Conservation (phyloP, 2,113 vertebrate species). For the Cephalopholis sonnerati region DNA sequence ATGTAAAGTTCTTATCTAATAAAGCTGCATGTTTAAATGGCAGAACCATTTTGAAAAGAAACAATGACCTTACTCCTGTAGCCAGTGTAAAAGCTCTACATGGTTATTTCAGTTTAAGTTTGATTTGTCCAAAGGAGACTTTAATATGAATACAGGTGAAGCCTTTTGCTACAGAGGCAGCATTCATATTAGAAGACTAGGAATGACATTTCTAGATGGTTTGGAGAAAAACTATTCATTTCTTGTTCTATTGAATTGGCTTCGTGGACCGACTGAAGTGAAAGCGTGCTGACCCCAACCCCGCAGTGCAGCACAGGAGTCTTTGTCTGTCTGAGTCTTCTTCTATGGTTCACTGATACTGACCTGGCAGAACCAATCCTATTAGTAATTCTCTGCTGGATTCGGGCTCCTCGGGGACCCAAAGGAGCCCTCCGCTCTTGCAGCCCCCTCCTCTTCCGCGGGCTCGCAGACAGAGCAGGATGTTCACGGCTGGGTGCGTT, state of each 20-base stretch:
- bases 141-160: not conserved
- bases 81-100: not conserved
- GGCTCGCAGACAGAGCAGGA: constrained; percentile 29
- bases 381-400: constrained; percentile 73
- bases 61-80: not conserved
- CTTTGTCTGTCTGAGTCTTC: constrained; percentile 32
- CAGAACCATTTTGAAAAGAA: not conserved
- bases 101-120: not conserved
- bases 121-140: not conserved
- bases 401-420: constrained; percentile 41
- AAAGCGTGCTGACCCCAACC: constrained; percentile 29
- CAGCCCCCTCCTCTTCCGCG: constrained; percentile 11
- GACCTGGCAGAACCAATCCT: constrained; percentile 59
- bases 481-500: constrained; percentile 48
- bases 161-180: not conserved
- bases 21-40: not conserved
- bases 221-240: not conserved
- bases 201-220: not conserved
- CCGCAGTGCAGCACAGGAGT: constrained; percentile 4
- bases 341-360: constrained; percentile 57
- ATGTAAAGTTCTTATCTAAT: not conserved
- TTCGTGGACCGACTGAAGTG: not conserved
- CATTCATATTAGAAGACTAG: not conserved
- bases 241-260: constrained; percentile 7
- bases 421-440: constrained; percentile 13